Base-by-base conservation (phyloP, 1,140 invertebrate genomes). In the Venturia canescens region DNA sequence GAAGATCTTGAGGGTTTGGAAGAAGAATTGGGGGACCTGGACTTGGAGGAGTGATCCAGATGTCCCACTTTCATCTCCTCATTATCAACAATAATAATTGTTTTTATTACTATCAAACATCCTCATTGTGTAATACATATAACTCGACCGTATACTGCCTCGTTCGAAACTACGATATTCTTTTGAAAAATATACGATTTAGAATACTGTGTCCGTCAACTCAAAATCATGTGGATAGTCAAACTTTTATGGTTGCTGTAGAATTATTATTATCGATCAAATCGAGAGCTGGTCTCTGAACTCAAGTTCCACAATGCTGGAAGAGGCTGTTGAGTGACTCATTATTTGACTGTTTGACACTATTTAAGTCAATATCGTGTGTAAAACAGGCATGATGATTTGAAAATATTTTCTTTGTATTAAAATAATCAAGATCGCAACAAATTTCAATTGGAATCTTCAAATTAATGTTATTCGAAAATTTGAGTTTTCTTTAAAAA, bases 1-100 rank as follows among this genome's bases (percentile, higher is more conserved):
- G 97, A 97, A 88, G 97, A 98, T 87, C 90, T 96, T 60, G 96
- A 96, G 85, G 94, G 93, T 79, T 90, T 98, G 76, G 97, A 98
- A 87, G 96, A 98, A 85, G 97, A 98, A 92, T 90, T 98, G 84
- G 94, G 96, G 86, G 94, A 95, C 87, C 89, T 96, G 84, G 94
- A 95, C 87, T 88, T 95, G 80, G 94, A 95, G 87, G 93, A 94
- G 87, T 95, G 92, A 91, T 88, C 84, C 82, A 89, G 84, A 83
- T 80, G 84, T 88, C 84, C 84, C 86, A 26, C 80, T 75, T 26
- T 79, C 60, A 38, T 83, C 84, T 88, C 84, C 84, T 84, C 84
- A 31, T 9, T 31, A 76, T 48, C 31, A 31, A 72, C 23, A 53
- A 76, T 69, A 60, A 83, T 79, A 27, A 72, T 81, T 79, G 63